Percentiles rank a stretch among this genome's conserved stretches.
phyloP scores from a whole-genome alignment of 2,113 vertebrate genomes.

The Eudyptes chrysolophus region DNA sequence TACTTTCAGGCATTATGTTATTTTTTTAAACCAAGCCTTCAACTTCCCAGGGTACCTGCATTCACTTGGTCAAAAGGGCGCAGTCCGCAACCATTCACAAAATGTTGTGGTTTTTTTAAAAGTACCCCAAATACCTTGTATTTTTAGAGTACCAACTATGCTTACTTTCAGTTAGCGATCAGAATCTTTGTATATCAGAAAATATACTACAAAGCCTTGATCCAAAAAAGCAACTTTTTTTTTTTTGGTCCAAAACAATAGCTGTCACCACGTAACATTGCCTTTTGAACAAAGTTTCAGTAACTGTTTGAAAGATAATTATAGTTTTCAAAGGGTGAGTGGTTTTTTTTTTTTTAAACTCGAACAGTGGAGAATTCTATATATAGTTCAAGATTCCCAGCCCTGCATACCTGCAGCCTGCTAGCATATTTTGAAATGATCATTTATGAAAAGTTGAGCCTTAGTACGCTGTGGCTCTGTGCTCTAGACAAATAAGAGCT shows the following conservation, averaged over 20 bases:
- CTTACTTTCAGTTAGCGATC: not conserved
- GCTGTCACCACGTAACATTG: not conserved
- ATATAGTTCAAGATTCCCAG: not conserved
- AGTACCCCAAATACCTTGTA: not conserved
- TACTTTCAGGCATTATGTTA: not conserved
- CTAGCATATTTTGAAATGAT: not conserved
- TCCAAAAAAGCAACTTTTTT: not conserved
- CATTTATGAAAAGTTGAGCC: not conserved
- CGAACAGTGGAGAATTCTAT: not conserved
- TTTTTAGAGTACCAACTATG: not conserved
- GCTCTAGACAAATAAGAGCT: not conserved
- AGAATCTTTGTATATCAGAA: not conserved
- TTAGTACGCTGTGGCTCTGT: rapidly evolving
- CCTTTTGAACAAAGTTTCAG: not conserved
- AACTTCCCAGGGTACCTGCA: not conserved
- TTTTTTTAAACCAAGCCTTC: not conserved
- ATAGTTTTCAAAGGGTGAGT: not conserved
- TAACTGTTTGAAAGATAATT: not conserved
- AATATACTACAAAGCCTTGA: not conserved
- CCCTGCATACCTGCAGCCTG: not conserved
- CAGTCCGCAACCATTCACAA: not conserved
- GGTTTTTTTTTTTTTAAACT: not conserved
- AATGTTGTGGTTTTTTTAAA: not conserved
- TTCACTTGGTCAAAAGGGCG: not conserved
- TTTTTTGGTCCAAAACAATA: not conserved